phyloP scores from a whole-genome alignment of 2,888 invertebrate species.

The Polymixis lichenea region DNA sequence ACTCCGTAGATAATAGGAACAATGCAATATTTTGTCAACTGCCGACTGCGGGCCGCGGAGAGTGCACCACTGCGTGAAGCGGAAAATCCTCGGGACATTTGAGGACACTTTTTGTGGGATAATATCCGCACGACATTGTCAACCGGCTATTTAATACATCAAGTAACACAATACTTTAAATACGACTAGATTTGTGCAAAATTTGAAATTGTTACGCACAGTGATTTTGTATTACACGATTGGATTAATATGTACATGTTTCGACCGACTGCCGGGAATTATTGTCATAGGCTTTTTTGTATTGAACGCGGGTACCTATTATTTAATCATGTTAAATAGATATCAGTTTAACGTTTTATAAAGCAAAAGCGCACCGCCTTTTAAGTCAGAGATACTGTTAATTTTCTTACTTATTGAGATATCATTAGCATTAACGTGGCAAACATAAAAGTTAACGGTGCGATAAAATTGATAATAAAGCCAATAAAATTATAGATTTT shows the following conservation, averaged over 20 bases:
- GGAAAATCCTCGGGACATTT: conserved; percentile 90
- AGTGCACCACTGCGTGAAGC: conserved; percentile 90
- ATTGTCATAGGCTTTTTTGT: conserved; percentile 46
- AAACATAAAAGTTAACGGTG: conserved; percentile 51
- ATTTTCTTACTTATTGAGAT: conserved; percentile 42
- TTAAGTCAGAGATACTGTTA: conserved; percentile 13
- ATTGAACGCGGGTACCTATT: conserved; percentile 45
- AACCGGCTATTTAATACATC: conserved; percentile 90
- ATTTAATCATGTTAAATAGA: conserved; percentile 55
- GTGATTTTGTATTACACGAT: conserved; percentile 85
- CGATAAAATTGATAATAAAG: conserved; percentile 49
- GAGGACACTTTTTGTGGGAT: conserved; percentile 90
- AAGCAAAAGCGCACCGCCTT: conserved; percentile 18
- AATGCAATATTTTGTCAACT: conserved; percentile 91
- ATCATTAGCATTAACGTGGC: conserved; percentile 45
- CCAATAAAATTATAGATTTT: conserved; percentile 61
- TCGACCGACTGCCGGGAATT: conserved; percentile 58
- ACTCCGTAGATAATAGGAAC: conserved; percentile 89
- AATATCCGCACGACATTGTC: conserved; percentile 91
- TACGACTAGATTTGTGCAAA: conserved; percentile 90
- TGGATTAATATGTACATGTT: conserved; percentile 83
- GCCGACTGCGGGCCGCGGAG: conserved; percentile 86
- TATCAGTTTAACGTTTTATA: conserved; percentile 38
- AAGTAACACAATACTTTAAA: conserved; percentile 90
- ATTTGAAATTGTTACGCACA: conserved; percentile 88